Base-by-base conservation (phyloP, 2,888 invertebrate genomes). In the Lochmaea crataegi region DNA sequence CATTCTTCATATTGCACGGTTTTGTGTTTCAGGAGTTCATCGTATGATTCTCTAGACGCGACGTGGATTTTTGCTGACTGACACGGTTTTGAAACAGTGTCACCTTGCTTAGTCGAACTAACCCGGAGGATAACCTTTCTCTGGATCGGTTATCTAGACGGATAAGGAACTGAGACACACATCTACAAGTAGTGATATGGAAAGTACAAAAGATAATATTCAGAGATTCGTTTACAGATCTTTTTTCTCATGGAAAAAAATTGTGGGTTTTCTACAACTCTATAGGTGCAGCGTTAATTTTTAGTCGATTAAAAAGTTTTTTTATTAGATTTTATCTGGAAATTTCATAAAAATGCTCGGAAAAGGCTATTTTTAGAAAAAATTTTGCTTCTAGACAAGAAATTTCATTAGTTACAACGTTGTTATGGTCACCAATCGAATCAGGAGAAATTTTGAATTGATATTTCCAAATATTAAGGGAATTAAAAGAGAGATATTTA, bases 11-110 rank as follows among this genome's bases (percentile, higher is more conserved):
- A 78, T 57, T 63, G 79, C 56, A 53, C 16, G 69, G 75, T 75
- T 68, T 74, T 45, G 63, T 68, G 74, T 74, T 76, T 75, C 83
- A 63, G 60, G 74, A 70, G 77, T 80, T 77, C 78, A 79, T 75
- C 77, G 76, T 74, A 80, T 74, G 77, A 75, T 79, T 74, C 77
- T 76, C 71, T 32, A 32, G 68, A 63, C 61, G 67, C 68, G 45
- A 66, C 68, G 66, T 69, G 53, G 66, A 65, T 58, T 79, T 77
- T 67, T 77, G 84, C 84, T 83, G 83, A 83, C 77, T 79, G 41
- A 60, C 32, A 45, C 41, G 45, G 41, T 53, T 60, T 67, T 70
- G 65, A 64, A 57, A 66, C 58, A 72, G 74, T 77, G 75, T 77
- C 77, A 74, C 77, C 75, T 77, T 77, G 74, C 72, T n/a, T 69